These are phyloP conservation scores for Scolanthus callimorphus DNA, from an alignment of 92 coral and sea anemone species.

Conservation along the genomic window DNA sequence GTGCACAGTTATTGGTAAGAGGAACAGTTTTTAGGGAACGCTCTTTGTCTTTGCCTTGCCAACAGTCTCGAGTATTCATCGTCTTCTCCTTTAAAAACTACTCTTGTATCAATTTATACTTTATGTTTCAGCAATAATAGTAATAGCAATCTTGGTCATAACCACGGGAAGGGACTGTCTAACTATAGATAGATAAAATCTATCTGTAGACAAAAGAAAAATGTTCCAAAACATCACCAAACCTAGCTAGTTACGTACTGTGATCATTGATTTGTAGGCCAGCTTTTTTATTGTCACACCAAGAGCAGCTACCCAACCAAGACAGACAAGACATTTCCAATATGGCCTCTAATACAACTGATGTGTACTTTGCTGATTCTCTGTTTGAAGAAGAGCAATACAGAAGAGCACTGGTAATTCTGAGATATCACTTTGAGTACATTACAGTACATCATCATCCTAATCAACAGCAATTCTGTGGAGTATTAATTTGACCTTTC, in stretches of 20 bases:
- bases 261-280: slow-evolving; percentile 37
- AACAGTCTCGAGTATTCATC: background rate
- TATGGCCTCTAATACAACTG: slow-evolving; percentile 73
- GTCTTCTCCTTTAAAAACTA: background rate
- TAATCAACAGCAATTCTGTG: background rate
- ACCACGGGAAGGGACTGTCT: too few species aligned
- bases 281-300: slow-evolving; percentile 62
- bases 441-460: background rate
- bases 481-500: background rate
- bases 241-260: background rate
- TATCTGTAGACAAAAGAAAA: too few species aligned
- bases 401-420: slow-evolving; percentile 81
- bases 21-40: too few species aligned
- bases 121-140: too few species aligned
- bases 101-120: background rate
- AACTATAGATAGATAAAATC: too few species aligned
- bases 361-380: slow-evolving; percentile 80
- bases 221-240: background rate
- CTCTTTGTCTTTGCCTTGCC: background rate
- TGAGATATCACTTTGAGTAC: too few species aligned
- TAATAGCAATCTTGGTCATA: too few species aligned
- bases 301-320: slow-evolving; percentile 38
- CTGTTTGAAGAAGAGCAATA: slow-evolving; percentile 87
- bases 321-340: slow-evolving; percentile 59
- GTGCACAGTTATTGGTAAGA: slow-evolving; percentile 65